Conservation (phyloP, 1,140 invertebrate genomes). For the Phenacoccus solenopsis region DNA sequence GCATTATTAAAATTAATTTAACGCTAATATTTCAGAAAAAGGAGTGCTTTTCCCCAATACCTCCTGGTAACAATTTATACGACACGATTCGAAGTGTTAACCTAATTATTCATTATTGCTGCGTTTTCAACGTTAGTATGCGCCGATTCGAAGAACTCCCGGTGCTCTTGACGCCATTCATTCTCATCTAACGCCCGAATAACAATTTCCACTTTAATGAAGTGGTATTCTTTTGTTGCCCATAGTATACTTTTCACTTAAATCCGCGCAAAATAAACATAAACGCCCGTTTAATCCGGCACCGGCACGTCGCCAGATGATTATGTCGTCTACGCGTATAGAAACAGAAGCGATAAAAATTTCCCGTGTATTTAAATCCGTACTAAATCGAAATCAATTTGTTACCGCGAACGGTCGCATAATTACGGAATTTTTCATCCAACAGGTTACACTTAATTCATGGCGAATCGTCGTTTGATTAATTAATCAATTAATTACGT, state of each 20-base stretch:
- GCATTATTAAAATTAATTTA: neutral
- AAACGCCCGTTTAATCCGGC: neutral
- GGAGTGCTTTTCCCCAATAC: neutral
- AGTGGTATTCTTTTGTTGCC: neutral
- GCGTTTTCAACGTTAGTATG: neutral
- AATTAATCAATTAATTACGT: neutral
- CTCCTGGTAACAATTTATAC: slow-evolving; percentile 1
- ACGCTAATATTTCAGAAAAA: neutral
- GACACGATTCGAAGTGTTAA: neutral
- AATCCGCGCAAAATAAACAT: neutral
- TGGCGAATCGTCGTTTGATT: neutral
- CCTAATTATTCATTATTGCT: neutral
- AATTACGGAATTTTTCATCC: neutral
- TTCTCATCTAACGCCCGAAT: neutral
- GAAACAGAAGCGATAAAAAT: neutral
- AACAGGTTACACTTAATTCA: no score
- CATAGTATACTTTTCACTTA: neutral
- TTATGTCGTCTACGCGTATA: neutral
- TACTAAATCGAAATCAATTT: neutral
- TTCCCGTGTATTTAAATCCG: neutral
- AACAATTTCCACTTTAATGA: neutral
- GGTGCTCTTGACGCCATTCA: neutral
- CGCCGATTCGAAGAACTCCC: neutral
- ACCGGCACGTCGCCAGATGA: no score
- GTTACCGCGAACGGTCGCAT: neutral